phyloP scores from a whole-genome alignment of 2,888 invertebrate species.

The Ligdia adustata region DNA sequence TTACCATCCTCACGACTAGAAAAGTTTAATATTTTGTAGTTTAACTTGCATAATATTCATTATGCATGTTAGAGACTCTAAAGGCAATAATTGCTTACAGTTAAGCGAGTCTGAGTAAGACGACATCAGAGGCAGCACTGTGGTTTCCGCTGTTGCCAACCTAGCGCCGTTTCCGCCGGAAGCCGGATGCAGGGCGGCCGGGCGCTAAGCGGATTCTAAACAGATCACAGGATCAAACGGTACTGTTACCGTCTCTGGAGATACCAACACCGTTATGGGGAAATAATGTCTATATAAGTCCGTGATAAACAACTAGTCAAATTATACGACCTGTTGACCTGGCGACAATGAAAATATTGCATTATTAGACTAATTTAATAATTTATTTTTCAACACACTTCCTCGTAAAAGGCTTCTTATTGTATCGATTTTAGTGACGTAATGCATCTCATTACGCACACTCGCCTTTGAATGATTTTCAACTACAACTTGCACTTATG shows the following conservation, averaged over 20 bases:
- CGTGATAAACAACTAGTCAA: neutral
- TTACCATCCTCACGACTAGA: no score
- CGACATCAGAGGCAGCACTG: conserved; percentile 55
- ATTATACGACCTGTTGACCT: neutral
- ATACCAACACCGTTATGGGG: neutral
- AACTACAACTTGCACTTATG: no score
- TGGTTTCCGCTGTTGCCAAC: conserved; percentile 56
- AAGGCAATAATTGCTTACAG: conserved; percentile 51
- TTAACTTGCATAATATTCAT: no score
- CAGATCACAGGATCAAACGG: conserved; percentile 38
- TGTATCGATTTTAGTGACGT: no score
- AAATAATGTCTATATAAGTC: neutral
- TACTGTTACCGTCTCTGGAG: conserved; percentile 1
- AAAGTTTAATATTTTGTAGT: no score
- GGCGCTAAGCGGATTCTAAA: conserved; percentile 53
- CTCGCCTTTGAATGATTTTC: no score
- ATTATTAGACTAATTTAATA: no score
- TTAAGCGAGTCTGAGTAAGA: conserved; percentile 41
- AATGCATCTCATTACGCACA: no score
- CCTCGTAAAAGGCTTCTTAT: no score
- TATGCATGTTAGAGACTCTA: no score
- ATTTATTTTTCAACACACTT: no score
- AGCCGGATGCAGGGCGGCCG: conserved; percentile 46
- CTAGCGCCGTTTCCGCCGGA: conserved; percentile 64
- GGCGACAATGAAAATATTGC: no score